Base-by-base conservation (phyloP, 2,888 invertebrate genomes). In the Polyploca ridens region DNA sequence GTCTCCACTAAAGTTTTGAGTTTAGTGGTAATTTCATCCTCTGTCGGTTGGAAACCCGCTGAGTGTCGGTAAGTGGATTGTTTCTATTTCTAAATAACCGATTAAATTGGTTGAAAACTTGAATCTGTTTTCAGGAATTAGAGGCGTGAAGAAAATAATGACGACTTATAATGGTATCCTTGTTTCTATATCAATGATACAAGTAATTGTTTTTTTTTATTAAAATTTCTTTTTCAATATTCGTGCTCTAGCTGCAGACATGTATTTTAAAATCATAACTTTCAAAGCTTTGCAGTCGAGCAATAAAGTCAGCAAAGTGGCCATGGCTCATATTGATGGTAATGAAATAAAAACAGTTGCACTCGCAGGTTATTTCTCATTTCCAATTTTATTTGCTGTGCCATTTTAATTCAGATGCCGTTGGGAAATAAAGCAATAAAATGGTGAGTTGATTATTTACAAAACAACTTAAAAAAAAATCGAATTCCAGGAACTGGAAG, bases 321-420 rank as follows among this genome's bases (percentile, higher is more conserved):
- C 19, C 10, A 6, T 10, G 54, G 54, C 54, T 54, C 54, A 54
- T 54, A 54, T 54, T 54, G 3, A 54, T 54, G 54, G 7, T 54
- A 54, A 54, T 54, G 54, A 10, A 54, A 19, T 54, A 8, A 54
- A 19, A 54, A 54, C 54, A 54, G 19, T 54, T 54, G 54, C 54
- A 19, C 54, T 19, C 54, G 54, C 16, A 10, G 19, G 19, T 54
- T 46, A 46, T 46, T 54, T 10, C 16, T 54, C 54, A 19, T 54
- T 54, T 19, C 16, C 54, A 54, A 54, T 16, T 54, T 16, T 19
- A 54, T 54, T 54, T 54, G 7, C n/a, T 19, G 8, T 19, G 19
- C 19, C 7, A 54, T 2, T 3, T 54, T 54, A 54, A 54, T 54
- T 8, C 19, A 1, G 54, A 54, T 19, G 7, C 8, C 16, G 54